Conservation (phyloP, 2,113 vertebrate species). For the Corythoichthys intestinalis region DNA sequence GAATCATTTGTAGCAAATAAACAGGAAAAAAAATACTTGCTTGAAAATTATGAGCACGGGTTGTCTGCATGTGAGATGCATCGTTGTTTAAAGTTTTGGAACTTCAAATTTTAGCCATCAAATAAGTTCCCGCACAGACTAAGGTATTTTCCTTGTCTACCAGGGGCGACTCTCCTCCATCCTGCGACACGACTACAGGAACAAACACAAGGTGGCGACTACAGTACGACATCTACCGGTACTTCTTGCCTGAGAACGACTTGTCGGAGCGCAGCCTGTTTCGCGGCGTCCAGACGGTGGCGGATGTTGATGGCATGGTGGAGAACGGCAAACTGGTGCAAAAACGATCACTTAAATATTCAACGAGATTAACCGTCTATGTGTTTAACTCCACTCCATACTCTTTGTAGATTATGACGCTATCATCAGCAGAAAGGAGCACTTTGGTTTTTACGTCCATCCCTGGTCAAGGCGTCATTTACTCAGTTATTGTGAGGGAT, state of each 20-base stretch:
- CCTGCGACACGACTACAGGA: constrained; percentile 67
- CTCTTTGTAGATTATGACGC: constrained; percentile 70
- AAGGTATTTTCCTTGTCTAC: not conserved
- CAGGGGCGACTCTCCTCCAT: constrained; percentile 72
- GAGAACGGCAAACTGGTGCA: constrained; percentile 57
- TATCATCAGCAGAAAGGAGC: constrained; percentile 75
- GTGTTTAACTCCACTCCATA: not conserved
- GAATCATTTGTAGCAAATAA: not conserved
- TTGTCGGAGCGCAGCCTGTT: constrained; percentile 76
- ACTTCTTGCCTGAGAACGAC: constrained; percentile 85
- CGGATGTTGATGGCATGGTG: constrained; percentile 62
- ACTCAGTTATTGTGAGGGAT: constrained; percentile 87
- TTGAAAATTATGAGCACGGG: not conserved
- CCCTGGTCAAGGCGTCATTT: constrained; percentile 88
- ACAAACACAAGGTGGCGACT: constrained; percentile 76
- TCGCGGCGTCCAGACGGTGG: constrained; percentile 73
- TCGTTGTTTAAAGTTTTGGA: too few relatives aligned
- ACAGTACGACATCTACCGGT: constrained; percentile 86
- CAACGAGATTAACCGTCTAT: not conserved
- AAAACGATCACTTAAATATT: not conserved
- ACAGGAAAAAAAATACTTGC: not conserved
- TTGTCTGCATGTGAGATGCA: not conserved
- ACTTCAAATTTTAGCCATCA: too few relatives aligned
- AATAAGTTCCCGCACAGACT: too few relatives aligned
- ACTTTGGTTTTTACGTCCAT: constrained; percentile 79